Percentiles rank a stretch among this genome's conserved stretches.
Evolutionary conservation across 1,140 invertebrate genomes (phyloP).

Genomic region (Teleopsis dalmanni): DNA sequence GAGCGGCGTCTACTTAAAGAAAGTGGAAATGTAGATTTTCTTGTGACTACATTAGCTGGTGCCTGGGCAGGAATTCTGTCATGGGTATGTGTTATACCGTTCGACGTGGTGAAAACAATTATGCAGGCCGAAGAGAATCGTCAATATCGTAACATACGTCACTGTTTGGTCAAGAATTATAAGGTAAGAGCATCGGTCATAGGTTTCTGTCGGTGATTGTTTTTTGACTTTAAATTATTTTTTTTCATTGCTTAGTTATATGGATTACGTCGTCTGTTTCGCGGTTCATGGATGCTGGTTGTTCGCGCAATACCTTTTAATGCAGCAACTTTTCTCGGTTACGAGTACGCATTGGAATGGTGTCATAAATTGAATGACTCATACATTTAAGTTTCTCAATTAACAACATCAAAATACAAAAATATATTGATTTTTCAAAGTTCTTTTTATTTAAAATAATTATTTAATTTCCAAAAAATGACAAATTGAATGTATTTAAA

Average conservation of each 20-base stretch:
- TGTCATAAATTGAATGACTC: conserved; percentile 20
- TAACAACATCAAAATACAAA: too few species aligned
- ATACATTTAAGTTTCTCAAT: conserved; percentile 2
- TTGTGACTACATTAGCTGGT: conserved; percentile 37
- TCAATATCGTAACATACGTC: conserved; percentile 34
- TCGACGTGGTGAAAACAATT: conserved; percentile 69
- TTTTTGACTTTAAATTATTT: conserved; percentile 3
- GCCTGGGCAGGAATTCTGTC: conserved; percentile 54
- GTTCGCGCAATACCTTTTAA: conserved; percentile 63
- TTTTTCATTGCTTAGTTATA: conserved; percentile 44
- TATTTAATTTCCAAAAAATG: too few species aligned
- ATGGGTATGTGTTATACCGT: conserved; percentile 62
- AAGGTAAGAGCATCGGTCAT: conserved; percentile 38
- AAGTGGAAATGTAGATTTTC: conserved; percentile 24
- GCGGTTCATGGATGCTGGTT: conserved; percentile 52
- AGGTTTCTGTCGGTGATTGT: conserved; percentile 47
- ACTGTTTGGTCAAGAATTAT: conserved; percentile 47
- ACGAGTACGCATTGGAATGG: conserved; percentile 48
- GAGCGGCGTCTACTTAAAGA: conserved; percentile 16
- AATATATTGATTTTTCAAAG: too few species aligned
- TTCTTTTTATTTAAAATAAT: too few species aligned
- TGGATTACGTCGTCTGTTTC: conserved; percentile 50
- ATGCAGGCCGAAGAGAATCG: conserved; percentile 58
- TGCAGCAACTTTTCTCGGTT: conserved; percentile 60
- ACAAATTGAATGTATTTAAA: too few species aligned